A percentile compares a stretch with the other conserved stretches of the same genome.
These are phyloP conservation scores for Progne subis DNA, from an alignment of 2,113 vertebrate genomes.

Conservation along the genomic window DNA sequence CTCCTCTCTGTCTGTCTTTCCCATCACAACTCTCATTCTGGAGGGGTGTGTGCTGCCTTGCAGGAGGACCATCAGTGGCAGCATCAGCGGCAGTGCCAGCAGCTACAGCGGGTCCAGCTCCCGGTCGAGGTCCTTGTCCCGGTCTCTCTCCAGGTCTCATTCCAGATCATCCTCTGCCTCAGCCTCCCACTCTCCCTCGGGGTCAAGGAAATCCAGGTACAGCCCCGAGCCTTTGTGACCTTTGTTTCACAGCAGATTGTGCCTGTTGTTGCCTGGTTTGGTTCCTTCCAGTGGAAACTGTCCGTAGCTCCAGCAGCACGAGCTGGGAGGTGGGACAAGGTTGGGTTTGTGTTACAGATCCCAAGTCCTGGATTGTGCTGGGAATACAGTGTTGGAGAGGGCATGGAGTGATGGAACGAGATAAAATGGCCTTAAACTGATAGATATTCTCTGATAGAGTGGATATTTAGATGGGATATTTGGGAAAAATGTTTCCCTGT, in stretches of 20 bases:
- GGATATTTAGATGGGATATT: not conserved
- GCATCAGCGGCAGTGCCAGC: constrained; percentile 88
- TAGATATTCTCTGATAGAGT: not conserved
- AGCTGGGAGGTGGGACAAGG: not conserved
- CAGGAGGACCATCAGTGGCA: constrained; percentile 89
- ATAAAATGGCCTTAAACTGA: not conserved
- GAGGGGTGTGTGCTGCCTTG: not conserved
- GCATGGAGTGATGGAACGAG: no score
- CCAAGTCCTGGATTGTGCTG: not conserved
- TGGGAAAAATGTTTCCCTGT: not conserved
- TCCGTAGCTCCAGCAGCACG: not conserved
- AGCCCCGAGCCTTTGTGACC: not conserved
- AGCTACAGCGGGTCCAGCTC: constrained; percentile 95
- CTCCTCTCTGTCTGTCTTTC: fast-evolving
- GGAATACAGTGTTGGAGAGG: not conserved
- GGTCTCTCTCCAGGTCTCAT: constrained; percentile 58
- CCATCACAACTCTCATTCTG: fast-evolving
- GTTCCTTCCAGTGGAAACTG: not conserved
- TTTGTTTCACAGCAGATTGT: not conserved
- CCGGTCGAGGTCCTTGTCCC: constrained; percentile 81
- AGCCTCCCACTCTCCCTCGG: constrained; percentile 80
- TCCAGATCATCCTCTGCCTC: constrained; percentile 80
- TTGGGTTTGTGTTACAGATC: not conserved
- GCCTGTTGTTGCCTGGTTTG: not conserved
- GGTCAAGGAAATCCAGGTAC: constrained; percentile 88